A percentile compares a stretch with the other conserved stretches of the same genome.
Conservation (phyloP, 2,888 invertebrate genomes). For the Opisthograptis luteolata region DNA sequence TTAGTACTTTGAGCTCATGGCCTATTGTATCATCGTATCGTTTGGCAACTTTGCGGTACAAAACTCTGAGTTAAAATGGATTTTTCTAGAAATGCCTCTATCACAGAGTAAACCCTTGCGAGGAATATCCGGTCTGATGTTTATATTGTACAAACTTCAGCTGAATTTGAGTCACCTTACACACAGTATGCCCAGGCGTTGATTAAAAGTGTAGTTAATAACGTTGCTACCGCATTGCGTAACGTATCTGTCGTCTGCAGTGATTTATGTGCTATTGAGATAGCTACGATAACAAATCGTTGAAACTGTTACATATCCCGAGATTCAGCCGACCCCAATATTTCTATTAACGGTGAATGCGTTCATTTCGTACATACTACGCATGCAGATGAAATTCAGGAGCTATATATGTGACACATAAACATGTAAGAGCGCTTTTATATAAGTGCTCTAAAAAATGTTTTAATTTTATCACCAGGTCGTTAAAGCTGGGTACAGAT, state of each 20-base stretch:
- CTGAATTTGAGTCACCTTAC: slow-evolving; percentile 48
- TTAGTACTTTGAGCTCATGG: slow-evolving; percentile 47
- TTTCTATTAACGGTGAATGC: slow-evolving; percentile 43
- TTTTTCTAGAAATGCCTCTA: too few relatives aligned
- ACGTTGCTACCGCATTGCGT: slow-evolving; percentile 50
- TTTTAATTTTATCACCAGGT: slow-evolving; percentile 49
- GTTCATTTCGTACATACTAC: slow-evolving; percentile 53
- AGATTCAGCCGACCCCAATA: slow-evolving; percentile 46
- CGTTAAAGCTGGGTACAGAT: slow-evolving; percentile 46
- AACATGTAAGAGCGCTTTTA: slow-evolving; percentile 53
- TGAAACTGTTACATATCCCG: slow-evolving; percentile 43
- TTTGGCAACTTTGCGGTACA: slow-evolving; percentile 43
- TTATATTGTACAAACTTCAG: slow-evolving; percentile 41
- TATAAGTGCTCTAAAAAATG: slow-evolving; percentile 63
- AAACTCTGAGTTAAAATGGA: slow-evolving; percentile 21
- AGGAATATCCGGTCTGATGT: slow-evolving; percentile 16
- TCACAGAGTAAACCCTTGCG: too few relatives aligned
- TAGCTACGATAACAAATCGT: slow-evolving; percentile 37
- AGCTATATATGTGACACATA: slow-evolving; percentile 50
- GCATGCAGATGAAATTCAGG: slow-evolving; percentile 46
- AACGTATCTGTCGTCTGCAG: slow-evolving; percentile 42
- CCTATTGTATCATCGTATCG: slow-evolving; percentile 49
- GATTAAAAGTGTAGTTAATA: slow-evolving; percentile 36
- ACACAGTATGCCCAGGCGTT: slow-evolving; percentile 15
- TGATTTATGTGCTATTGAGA: slow-evolving; percentile 53